Evolutionary conservation across 2,113 vertebrate genomes (phyloP).

Genomic region (Mobula hypostoma): DNA sequence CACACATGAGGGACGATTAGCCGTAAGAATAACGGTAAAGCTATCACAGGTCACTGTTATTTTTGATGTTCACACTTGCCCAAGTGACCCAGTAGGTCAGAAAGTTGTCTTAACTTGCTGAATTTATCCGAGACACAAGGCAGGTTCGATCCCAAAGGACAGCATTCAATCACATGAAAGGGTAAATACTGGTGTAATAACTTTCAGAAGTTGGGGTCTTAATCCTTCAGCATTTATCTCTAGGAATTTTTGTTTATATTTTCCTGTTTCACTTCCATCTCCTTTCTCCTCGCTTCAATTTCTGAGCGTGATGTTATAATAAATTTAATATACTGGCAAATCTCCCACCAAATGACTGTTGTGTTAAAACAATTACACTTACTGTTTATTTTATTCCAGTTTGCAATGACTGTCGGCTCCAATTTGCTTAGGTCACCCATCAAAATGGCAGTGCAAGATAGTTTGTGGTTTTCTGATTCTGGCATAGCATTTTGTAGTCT

Average conservation of each 20-base stretch:
- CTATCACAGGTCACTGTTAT: neutral
- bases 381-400: neutral
- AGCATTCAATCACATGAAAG: neutral
- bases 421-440: neutral
- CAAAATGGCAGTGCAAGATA: neutral
- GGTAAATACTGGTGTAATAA: neutral
- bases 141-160: neutral
- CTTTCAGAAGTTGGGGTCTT: neutral
- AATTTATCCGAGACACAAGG: neutral
- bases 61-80: neutral
- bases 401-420: neutral
- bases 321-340: neutral
- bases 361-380: neutral
- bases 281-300: neutral
- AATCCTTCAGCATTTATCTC: neutral
- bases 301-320: neutral
- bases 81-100: neutral
- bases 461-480: neutral
- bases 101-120: neutral
- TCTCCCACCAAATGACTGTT: neutral
- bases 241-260: neutral
- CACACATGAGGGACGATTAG: neutral
- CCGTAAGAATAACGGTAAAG: neutral
- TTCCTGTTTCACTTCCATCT: neutral
- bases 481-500: neutral